phyloP scores from a whole-genome alignment of 2,113 vertebrate species.

The Eulacestoma nigropectus region DNA sequence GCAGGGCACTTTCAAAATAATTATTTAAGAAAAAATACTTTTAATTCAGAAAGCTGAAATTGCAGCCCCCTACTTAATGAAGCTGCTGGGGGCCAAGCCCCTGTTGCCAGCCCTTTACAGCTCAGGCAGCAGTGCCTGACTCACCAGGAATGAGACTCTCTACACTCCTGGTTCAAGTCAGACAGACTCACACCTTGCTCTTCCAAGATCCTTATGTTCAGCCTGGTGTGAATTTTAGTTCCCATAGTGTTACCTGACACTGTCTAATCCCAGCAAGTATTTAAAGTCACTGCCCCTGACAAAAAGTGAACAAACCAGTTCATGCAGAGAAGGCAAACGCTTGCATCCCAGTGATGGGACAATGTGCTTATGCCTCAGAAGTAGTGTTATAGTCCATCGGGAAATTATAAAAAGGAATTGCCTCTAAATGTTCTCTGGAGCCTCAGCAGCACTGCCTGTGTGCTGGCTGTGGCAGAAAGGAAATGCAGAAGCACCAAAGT shows the following conservation, averaged over 20 bases:
- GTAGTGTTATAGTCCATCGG: accelerated
- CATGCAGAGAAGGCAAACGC: not conserved
- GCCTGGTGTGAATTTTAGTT: not conserved
- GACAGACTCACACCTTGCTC: not conserved
- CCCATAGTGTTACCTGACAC: accelerated
- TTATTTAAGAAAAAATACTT: not conserved
- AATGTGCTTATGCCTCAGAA: not conserved
- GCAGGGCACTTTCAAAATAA: not conserved
- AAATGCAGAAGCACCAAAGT: not conserved
- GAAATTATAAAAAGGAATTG: not conserved
- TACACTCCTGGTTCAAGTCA: accelerated
- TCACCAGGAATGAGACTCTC: not conserved
- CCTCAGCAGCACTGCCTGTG: not conserved
- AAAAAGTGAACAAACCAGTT: not conserved
- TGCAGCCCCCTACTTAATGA: not conserved
- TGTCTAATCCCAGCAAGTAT: not conserved
- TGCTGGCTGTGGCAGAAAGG: not conserved
- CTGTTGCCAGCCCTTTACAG: not conserved
- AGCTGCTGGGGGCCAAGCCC: not conserved
- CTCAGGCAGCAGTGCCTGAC: not conserved
- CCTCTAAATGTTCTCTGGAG: not conserved
- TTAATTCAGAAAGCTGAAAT: not conserved
- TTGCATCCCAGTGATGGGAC: not conserved
- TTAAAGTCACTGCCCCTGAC: not conserved
- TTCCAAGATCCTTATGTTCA: not conserved